Conservation (phyloP, 2,113 vertebrate species). For the Ploceus nigricollis region DNA sequence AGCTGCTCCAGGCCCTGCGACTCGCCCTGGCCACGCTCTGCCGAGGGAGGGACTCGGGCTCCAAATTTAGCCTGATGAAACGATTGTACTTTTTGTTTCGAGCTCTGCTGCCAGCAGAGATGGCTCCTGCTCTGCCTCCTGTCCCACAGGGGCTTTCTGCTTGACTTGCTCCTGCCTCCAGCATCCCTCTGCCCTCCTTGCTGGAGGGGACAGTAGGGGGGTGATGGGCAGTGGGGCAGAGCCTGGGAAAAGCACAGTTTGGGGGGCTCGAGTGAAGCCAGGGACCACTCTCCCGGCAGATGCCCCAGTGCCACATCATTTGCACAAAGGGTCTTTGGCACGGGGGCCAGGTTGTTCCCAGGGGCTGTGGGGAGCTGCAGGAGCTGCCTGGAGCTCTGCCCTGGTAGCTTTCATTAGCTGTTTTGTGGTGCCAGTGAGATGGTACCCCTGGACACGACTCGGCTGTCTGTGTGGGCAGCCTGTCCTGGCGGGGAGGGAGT, state of each 20-base stretch:
- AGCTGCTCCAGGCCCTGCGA: not conserved
- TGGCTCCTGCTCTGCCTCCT: not conserved
- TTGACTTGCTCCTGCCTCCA: not conserved
- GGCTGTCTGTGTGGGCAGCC: not conserved
- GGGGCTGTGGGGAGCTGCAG: not conserved
- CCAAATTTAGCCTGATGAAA: constrained; percentile 61
- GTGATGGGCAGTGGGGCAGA: not conserved
- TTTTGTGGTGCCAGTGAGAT: not conserved
- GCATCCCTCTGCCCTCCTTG: not conserved
- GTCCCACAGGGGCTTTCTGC: not conserved
- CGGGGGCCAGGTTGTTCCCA: not conserved
- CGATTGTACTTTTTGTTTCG: not conserved
- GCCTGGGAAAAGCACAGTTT: not conserved
- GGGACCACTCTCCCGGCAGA: not conserved
- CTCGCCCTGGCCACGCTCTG: not conserved
- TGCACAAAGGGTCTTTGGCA: rapidly evolving
- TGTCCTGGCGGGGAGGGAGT: not conserved
- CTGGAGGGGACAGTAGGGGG: rapidly evolving
- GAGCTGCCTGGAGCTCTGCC: not conserved
- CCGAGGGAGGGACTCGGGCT: not conserved
- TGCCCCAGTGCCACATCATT: not conserved
- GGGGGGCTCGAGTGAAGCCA: rapidly evolving
- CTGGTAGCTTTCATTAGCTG: not conserved
- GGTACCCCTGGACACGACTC: rapidly evolving
- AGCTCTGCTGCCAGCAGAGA: not conserved